Evolutionary conservation across 2,888 invertebrate genomes (phyloP), one percentile per base, ranked within the genome.

Genomic region (Euzophera pinguis): DNA sequence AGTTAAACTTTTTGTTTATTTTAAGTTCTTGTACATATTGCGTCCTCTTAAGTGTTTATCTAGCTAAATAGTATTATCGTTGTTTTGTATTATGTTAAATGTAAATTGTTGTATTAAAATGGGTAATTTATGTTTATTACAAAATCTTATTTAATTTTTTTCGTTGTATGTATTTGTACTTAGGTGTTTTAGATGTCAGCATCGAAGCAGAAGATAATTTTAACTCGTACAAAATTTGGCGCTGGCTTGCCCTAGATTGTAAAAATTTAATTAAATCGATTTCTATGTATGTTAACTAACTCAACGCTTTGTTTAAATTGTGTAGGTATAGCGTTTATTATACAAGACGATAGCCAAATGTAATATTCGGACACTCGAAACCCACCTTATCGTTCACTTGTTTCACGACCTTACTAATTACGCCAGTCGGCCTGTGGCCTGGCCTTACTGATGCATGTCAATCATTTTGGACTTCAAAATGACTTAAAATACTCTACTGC

Each of bases 1-100:
- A 90, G 82, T 81, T 86, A 78, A 79, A 78, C 65, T 77, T 78
- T 85, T 84, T 84, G 75, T 82, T 84, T 78, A 65, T 78, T 78
- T 82, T 85, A 85, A 81, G 83, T 86, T 85, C 68, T 72, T 89
- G 89, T 89, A 89, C 82, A 89, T 89, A 89, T 72, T 75, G 73
- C 64, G 60, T 64, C 59, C 55, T 61, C 69, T 67, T 86, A 84
- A 84, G 84, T 82, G 84, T 83, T 87, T 83, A 79, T 72, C 77
- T 82, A 77, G 61, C 78, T 76, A 78, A 71, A 75, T 84, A 89
- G 87, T 88, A 86, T 88, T 89, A 86, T 81, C 73, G 76, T 88
- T 88, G 84, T 89, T 87, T 85, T 81, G 81, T 81, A 76, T 69
- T 73, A 71, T 81, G 71, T 79, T 78, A 72, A 76, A 80, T 84